Evolutionary conservation across 2,113 vertebrate genomes (phyloP), one percentile per base, ranked within the genome.

Genomic region (Alouatta palliata): DNA sequence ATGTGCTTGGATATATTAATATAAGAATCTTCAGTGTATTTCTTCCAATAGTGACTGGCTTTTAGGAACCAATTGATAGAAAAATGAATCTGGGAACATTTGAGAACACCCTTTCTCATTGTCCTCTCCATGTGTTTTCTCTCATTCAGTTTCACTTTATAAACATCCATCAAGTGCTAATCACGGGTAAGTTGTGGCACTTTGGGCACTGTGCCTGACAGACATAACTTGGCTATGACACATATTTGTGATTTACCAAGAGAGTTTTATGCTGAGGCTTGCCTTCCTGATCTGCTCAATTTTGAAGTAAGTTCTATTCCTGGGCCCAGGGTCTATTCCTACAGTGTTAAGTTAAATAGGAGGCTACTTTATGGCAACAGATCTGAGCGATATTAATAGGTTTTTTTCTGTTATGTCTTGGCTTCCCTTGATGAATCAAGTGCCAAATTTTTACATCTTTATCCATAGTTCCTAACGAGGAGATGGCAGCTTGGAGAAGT

Each of bases 261-360:
- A 90, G n/a, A 93, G 17, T 61, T 82, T 79, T 73, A 66, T 89
- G 47, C 47, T 89, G 58, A 86, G 8, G 76, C 87, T 93, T 86
- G 56, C n/a, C 76, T 93, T 89, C n/a, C 82, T 77, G 58, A 80
- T 23, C 47, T 95, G 32, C 64, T 96, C 66, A 66, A 52, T 90
- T 96, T 95, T 96, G 54, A 93, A 96, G 77, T 90, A 87, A 56
- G 93, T 90, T 96, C 32, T 93, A 76, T 81, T 96, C 43, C 47
- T 83, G 90, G 47, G 45, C 19, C 21, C 30, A 96, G 37, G 49
- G 58, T 14, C n/a, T 90, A 85, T 79, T 21, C 8, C 52, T 43
- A 17, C 32, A 82, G n/a, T 75, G 61, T 96, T 93, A 79, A 96
- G 76, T 95, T 95, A 93, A 75, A 43, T 95, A 71, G 35, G 23